Evolutionary conservation across 2,888 invertebrate genomes (phyloP), one percentile per base, ranked within the genome.

Genomic region (Ochropleura leucogaster): DNA sequence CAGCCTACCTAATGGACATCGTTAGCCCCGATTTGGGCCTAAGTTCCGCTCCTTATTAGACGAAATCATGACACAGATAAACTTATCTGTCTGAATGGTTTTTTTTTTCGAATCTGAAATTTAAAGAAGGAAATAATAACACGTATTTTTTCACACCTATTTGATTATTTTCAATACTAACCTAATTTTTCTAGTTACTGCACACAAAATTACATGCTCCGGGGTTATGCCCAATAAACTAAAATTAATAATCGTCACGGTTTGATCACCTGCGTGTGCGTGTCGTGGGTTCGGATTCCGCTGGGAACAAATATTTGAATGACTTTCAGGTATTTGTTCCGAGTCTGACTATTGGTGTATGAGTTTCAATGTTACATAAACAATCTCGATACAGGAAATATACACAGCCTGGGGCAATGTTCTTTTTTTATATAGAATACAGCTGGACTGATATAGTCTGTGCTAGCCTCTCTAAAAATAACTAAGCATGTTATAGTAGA

Each of bases 401-500:
- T 9, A 46, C 46, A 9, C 46, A 10, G 4, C 46, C 10, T 46
- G 46, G 46, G 7, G 46, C 46, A 10, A 46, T 30, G 30, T 30
- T 30, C 30, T 30, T 30, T 3, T 7, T 8, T 18, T 51, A 7
- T 18, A 49, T 18, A 18, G n/a, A n/a, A 62, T 51, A 51, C 16
- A 6, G 12, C 9, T 53, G 53, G 6, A 71, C 53, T 55, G 0
- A 46, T 4, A 53, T 18, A 53, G n/a, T 46, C 55, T 16, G 18
- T n/a, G 46, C 12, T 67, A 47, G n/a, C 46, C 62, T 40, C 4
- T 16, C 18, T 16, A 16, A n/a, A 40, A 63, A 57, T 6, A 68
- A 78, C 10, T n/a, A 47, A 79, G 30, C 12, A 55, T 40, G 16
- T 3, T 40, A 10, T 71, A 47, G 14, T 76, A 12, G 8, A 51